Percentiles rank a stretch among this genome's conserved stretches.
phyloP scores from a whole-genome alignment of 2,888 invertebrate genomes.

The Lucinisca nassula region DNA sequence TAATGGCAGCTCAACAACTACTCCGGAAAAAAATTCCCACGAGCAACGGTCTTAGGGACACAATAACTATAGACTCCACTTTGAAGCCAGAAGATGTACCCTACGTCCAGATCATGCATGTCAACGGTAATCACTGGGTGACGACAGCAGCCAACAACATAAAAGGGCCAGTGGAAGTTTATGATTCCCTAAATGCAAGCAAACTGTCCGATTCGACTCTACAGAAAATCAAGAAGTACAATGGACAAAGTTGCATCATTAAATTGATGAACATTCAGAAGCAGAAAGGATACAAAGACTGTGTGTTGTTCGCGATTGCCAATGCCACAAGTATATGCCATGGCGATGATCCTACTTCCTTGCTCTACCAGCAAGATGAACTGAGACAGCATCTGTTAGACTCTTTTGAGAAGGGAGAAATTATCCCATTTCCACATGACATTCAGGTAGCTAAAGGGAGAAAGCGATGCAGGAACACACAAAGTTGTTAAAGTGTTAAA shows the following conservation, averaged over 20 bases:
- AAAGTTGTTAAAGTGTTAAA: too few relatives aligned
- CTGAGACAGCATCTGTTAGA: not conserved
- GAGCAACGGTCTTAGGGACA: not conserved
- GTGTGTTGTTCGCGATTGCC: not conserved
- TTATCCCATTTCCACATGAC: not conserved
- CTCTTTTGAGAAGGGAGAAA: not conserved
- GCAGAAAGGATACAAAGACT: not conserved
- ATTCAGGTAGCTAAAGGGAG: not conserved
- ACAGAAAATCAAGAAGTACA: not conserved
- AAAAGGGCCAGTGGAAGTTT: not conserved
- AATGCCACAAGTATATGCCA: not conserved
- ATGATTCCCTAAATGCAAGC: not conserved
- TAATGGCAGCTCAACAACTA: not conserved
- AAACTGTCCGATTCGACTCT: not conserved
- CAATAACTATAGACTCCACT: not conserved
- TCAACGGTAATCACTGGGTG: constrained; percentile 12
- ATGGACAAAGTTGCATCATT: not conserved
- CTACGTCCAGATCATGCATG: not conserved
- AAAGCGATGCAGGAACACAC: not conserved
- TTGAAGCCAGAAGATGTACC: not conserved
- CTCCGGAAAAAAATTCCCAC: not conserved
- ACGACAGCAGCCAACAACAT: not conserved
- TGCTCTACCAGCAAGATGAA: not conserved
- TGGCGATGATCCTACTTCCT: not conserved
- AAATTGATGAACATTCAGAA: not conserved